Base-by-base conservation (phyloP, 2,888 invertebrate species). In the Mesoligia furuncula region DNA sequence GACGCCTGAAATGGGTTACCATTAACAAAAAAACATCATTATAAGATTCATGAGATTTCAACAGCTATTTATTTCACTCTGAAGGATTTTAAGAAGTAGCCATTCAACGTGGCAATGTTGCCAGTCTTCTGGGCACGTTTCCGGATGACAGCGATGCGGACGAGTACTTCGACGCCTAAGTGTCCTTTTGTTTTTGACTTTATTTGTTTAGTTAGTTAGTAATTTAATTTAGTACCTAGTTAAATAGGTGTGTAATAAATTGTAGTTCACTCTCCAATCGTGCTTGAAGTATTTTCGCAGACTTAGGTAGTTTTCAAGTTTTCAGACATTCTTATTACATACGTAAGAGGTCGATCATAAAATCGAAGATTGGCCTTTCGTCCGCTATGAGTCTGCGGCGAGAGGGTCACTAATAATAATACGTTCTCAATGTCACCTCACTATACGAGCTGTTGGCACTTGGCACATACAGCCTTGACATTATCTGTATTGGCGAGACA, bases 381-480 rank as follows among this genome's bases (percentile, higher is more conserved):
- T 73, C 73, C 62, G 66, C 72, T 61, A 69, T 61, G 64, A 73
- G 86, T 72, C 62, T 66, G 76, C 48, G 57, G 42, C 31, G n/a
- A 83, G 79, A 70, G 84, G 68, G 69, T 71, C 86, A 78, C 73
- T 83, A 72, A 70, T 90, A 91, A 88, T 90, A 91, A 88, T 87
- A 82, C 75, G 89, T 89, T 86, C 85, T 88, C 92, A 92, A 93
- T 91, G 93, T 90, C 92, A 89, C 82, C 88, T 85, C 85, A 79
- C 87, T 80, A 61, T n/a, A 39, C 20, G n/a, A 59, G 69, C 69
- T 59, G 71, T 64, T 36, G 51, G 87, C 78, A 75, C 80, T 85
- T 86, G 81, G 75, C 75, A 86, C 83, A 84, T 73, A 71, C 71
- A 81, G 80, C 93, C 93, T 92, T 93, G 93, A 93, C 93, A 93